Evolutionary conservation across 2,888 invertebrate species (phyloP).

Genomic region (Parasteatoda lunata): DNA sequence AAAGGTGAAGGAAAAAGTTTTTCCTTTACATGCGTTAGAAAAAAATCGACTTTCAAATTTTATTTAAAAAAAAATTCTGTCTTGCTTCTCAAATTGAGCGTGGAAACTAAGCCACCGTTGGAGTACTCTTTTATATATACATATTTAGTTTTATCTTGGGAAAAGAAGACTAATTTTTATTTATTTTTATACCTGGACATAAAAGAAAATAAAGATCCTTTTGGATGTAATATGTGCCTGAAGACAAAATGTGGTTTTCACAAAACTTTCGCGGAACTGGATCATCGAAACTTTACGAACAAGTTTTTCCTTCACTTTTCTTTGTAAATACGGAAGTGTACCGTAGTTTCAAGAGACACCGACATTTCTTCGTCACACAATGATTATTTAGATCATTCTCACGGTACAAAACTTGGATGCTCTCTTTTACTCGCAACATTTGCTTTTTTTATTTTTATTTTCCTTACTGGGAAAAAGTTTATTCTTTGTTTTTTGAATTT

Average conservation of each 20-base stretch:
- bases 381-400: slow-evolving; percentile 53
- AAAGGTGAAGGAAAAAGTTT: too few species aligned
- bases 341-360: slow-evolving; percentile 13
- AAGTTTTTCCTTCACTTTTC: slow-evolving; percentile 57
- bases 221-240: slow-evolving; percentile 7
- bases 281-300: slow-evolving; percentile 38
- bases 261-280: slow-evolving; percentile 30
- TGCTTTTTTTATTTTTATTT: neutral
- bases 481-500: neutral
- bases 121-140: neutral
- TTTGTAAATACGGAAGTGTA: slow-evolving; percentile 51
- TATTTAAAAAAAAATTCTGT: neutral
- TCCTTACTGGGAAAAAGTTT: too few species aligned
- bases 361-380: slow-evolving; percentile 47
- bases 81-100: slow-evolving; percentile 43
- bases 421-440: slow-evolving; percentile 29
- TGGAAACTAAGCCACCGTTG: slow-evolving; percentile 3
- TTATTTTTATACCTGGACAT: slow-evolving; percentile 46
- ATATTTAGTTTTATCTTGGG: neutral
- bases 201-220: neutral
- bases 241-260: slow-evolving; percentile 14
- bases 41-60: too few species aligned
- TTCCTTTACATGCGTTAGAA: too few species aligned
- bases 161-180: slow-evolving; percentile 8
- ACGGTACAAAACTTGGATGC: slow-evolving; percentile 52